Base-by-base conservation (phyloP, 2,888 invertebrate genomes). In the Hymenopus coronatus region DNA sequence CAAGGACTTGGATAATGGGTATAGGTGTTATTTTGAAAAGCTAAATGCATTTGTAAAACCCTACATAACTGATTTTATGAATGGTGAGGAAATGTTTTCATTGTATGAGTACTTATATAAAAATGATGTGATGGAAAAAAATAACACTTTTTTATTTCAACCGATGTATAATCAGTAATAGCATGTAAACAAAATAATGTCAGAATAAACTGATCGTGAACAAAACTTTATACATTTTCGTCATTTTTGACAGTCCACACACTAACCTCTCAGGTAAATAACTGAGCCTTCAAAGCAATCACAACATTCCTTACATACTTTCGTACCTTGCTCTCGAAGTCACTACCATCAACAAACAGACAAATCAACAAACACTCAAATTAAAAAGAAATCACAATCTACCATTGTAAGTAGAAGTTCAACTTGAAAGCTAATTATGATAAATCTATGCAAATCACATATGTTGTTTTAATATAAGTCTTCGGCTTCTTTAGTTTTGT, bases 361-460 rank as follows among this genome's bases (percentile, higher is more conserved):
- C 87, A 87, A 87, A 87, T 87, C 87, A 87, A 87, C 87, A 87
- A 87, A 87, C 82, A 82, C 82, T 14, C 87, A 87, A 82, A 20
- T 82, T 40, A 87, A 33, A 82, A 82, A n/a, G 40, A 27, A 85
- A 27, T 3, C 81, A 86, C 86, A 28, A 28, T 81, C 25, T 15
- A 28, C 28, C n/a, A 28, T 70, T n/a, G 30, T 20, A 28, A 28
- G 86, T 86, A 81, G 15, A 28, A 28, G 28, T 33, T 84, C 54
- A 70, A 85, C 85, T 25, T 27, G 27, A 25, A 85, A 54, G 70
- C 85, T 70, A 85, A 84, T 84, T 30, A 70, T 70, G 54, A 70
- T 70, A 70, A 70, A 70, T 40, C 28, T 85, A n/a, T 85, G 54
- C 85, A 85, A 25, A 85, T 85, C 85, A 85, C 85, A 85, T 54